phyloP scores from a whole-genome alignment of 1,140 invertebrate species.

The Agraylea sexmaculata region DNA sequence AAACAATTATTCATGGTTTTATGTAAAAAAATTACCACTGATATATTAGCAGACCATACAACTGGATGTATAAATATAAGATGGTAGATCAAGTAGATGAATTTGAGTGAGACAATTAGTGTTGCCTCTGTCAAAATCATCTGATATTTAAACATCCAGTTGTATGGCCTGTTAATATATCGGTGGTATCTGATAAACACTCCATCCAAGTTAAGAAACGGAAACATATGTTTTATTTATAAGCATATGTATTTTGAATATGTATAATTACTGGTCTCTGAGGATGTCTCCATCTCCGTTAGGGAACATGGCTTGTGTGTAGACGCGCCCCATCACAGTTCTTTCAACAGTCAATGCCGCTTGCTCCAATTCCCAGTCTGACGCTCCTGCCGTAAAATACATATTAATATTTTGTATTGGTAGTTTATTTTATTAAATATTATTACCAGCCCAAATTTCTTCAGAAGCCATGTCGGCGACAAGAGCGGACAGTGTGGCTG shows the following conservation, averaged over 20 bases:
- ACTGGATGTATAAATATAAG: no score
- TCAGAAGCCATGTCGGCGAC: slow-evolving; percentile 33
- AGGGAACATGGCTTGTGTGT: slow-evolving; percentile 87
- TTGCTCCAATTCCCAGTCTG: slow-evolving; percentile 53
- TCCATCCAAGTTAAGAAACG: no score
- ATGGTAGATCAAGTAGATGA: no score
- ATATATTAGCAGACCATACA: no score
- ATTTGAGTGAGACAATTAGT: no score
- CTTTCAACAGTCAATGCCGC: slow-evolving; percentile 65
- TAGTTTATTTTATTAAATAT: no score
- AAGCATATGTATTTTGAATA: background rate
- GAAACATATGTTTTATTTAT: background rate
- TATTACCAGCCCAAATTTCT: slow-evolving; percentile 36
- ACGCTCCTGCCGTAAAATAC: slow-evolving; percentile 54
- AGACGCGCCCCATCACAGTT: slow-evolving; percentile 77
- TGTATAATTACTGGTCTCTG: slow-evolving; percentile 66
- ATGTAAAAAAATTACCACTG: no score
- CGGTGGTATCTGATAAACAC: no score
- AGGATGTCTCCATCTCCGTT: slow-evolving; percentile 93
- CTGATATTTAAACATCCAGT: no score
- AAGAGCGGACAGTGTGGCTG: slow-evolving; percentile 31
- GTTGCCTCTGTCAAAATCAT: no score
- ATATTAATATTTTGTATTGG: no score
- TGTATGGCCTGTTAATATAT: no score
- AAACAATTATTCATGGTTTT: slow-evolving; percentile 11